Evolutionary conservation across 2,797 vertebrate species (phyloP).

Genomic region (Pangasius sanitwongsei): DNA sequence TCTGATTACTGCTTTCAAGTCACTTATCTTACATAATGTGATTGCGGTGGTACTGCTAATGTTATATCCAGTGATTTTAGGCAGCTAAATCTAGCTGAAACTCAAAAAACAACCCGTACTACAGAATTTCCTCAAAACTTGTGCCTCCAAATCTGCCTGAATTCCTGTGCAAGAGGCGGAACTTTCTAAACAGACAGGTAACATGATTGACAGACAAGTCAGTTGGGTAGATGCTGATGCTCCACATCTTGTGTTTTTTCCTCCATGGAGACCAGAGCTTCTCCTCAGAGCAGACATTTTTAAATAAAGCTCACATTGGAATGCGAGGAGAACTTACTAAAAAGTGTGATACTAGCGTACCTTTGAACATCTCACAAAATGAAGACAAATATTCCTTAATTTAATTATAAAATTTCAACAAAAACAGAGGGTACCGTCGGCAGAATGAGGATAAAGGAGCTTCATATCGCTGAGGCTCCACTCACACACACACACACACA

Average conservation of each 20-base stretch:
- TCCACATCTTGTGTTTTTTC: not conserved
- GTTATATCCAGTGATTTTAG: not conserved
- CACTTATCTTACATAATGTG: not conserved
- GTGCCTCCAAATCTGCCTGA: not conserved
- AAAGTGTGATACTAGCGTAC: not conserved
- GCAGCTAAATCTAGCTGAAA: not conserved
- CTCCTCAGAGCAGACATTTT: not conserved
- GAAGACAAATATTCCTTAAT: constrained; percentile 15
- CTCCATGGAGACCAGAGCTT: not conserved
- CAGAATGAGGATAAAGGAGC: not conserved
- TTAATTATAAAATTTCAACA: not conserved
- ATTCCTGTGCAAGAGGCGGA: not conserved
- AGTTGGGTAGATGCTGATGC: not conserved
- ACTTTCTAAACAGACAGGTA: not conserved
- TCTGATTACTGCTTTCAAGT: not conserved
- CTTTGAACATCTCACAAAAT: not conserved
- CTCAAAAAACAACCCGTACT: not conserved
- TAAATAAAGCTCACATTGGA: not conserved
- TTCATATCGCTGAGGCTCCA: not conserved
- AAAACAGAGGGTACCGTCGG: not conserved
- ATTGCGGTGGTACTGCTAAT: not conserved
- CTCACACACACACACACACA: not conserved
- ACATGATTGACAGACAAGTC: not conserved
- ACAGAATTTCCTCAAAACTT: not conserved
- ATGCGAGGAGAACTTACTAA: not conserved